Evolutionary conservation across 2,797 vertebrate genomes (phyloP), one percentile per base, ranked within the genome.

Genomic region (Neosilurus hyrtlii): DNA sequence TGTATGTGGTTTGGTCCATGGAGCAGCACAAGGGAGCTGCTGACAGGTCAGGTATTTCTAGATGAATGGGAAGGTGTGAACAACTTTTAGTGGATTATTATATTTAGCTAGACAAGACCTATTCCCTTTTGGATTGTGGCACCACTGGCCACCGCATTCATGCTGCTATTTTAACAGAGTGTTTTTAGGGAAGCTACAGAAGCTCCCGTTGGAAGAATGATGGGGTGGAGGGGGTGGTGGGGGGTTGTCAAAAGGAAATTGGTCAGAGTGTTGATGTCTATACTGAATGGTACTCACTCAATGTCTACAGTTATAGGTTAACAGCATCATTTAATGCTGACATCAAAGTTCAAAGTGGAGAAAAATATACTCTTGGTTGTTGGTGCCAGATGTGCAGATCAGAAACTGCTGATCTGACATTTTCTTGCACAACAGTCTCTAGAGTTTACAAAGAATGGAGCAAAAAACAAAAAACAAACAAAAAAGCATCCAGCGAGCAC

Each of bases 71-170:
- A 88, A 66, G 79, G 49, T 73, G 61, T 75, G 81, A 66, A 80
- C 74, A 83, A 75, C 67, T 68, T 51, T 76, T 26, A 59, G 61
- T 30, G 35, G 57, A 26, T 71, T 87, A 26, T 71, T 87, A 87
- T 88, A 84, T 88, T 86, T 86, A 86, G 74, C 75, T 61, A 71
- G 35, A 37, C 43, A 76, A 84, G 84, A 72, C 86, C 83, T 80
- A 79, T 83, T 67, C 49, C 75, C 76, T 43, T 81, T 49, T 83
- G 76, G 54, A 37, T 52, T 52, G 66, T 78, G 71, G 62, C 77
- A 80, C 73, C 73, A 73, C 49, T 79, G 67, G 76, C 65, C 59
- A 78, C 26, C 57, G 77, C 61, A 76, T 3, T 51, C 71, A 80
- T 74, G 14, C 49, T 18, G 2, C 12, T 71, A 24, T 54, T 72